phyloP scores from a whole-genome alignment of 2,113 vertebrate species.

The Apteryx mantelli region DNA sequence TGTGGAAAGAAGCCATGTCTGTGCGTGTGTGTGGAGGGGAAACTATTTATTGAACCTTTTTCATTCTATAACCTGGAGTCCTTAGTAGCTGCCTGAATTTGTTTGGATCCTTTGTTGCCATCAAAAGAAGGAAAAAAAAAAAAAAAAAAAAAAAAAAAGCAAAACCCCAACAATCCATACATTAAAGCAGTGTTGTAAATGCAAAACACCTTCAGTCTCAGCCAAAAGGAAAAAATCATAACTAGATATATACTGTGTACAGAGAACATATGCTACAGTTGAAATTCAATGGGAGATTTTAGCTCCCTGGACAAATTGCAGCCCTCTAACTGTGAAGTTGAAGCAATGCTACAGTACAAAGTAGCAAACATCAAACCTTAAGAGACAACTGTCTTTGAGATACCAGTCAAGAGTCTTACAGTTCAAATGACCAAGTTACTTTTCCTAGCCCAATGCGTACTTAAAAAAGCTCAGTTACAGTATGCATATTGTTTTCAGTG shows the following conservation, averaged over 20 bases:
- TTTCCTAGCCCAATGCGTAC: background rate
- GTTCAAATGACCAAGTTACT: slow-evolving; percentile 57
- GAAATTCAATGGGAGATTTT: background rate
- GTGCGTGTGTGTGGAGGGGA: slow-evolving; percentile 2
- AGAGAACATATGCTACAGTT: slow-evolving; percentile 29
- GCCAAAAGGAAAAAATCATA: slow-evolving; percentile 39
- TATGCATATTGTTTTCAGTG: background rate
- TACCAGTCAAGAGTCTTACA: slow-evolving; percentile 39
- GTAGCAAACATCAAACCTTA: slow-evolving; percentile 4
- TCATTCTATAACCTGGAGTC: slow-evolving; percentile 11
- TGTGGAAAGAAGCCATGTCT: background rate
- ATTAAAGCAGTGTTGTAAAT: slow-evolving; percentile 30
- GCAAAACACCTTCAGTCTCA: slow-evolving; percentile 61
- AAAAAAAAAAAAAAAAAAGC: background rate
- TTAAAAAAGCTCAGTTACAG: slow-evolving; percentile 2
- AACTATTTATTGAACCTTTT: background rate
- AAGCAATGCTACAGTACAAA: slow-evolving; percentile 31
- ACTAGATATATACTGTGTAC: background rate
- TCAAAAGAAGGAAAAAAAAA: background rate
- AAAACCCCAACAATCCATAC: background rate
- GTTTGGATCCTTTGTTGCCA: background rate
- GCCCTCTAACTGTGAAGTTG: background rate
- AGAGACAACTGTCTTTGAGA: slow-evolving; percentile 38
- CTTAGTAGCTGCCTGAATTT: slow-evolving; percentile 15
- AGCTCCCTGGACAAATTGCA: background rate